phyloP scores from a whole-genome alignment of 2,797 vertebrate species.

The Enteromius paludinosus region DNA sequence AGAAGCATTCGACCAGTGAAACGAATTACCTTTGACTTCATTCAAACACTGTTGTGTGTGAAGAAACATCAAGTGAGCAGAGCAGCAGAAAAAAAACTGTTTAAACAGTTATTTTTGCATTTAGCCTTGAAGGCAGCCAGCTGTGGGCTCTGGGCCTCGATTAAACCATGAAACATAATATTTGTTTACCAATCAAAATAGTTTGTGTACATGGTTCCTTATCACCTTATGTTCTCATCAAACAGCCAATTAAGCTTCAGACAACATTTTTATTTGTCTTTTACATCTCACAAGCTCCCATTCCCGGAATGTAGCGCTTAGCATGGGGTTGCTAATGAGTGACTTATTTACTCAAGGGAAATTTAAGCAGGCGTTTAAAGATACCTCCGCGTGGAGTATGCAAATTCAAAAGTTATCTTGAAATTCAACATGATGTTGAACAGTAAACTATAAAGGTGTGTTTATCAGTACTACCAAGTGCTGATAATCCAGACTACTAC shows the following conservation, averaged over 20 bases:
- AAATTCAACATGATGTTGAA: slow-evolving; percentile 16
- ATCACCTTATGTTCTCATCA: slow-evolving; percentile 15
- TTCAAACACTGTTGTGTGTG: slow-evolving; percentile 17
- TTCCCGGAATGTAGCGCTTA: slow-evolving; percentile 28
- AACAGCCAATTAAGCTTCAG: slow-evolving; percentile 3
- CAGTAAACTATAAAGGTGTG: slow-evolving; percentile 30
- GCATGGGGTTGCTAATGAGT: slow-evolving; percentile 32
- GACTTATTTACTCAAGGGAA: slow-evolving; percentile 35
- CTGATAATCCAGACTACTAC: slow-evolving; percentile 16
- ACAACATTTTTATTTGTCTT: slow-evolving; percentile 11
- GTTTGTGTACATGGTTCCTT: slow-evolving; percentile 11
- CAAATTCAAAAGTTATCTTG: slow-evolving; percentile 47
- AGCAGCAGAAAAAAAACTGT: slow-evolving; percentile 39
- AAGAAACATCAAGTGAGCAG: slow-evolving; percentile 48
- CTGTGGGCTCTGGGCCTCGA: slow-evolving; percentile 53
- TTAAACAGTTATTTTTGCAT: slow-evolving; percentile 63
- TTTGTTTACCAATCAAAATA: slow-evolving; percentile 51
- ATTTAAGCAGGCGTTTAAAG: slow-evolving; percentile 13
- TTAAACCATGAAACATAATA: slow-evolving; percentile 17
- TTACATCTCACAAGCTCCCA: slow-evolving; percentile 4
- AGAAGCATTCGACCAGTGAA: background rate
- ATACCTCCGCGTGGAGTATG: slow-evolving; percentile 42
- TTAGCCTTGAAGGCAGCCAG: slow-evolving; percentile 62
- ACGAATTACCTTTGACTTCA: background rate
- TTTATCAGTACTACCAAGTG: slow-evolving; percentile 13